Evolutionary conservation across 2,113 vertebrate species (phyloP).

Genomic region (Megaceryle maxima): DNA sequence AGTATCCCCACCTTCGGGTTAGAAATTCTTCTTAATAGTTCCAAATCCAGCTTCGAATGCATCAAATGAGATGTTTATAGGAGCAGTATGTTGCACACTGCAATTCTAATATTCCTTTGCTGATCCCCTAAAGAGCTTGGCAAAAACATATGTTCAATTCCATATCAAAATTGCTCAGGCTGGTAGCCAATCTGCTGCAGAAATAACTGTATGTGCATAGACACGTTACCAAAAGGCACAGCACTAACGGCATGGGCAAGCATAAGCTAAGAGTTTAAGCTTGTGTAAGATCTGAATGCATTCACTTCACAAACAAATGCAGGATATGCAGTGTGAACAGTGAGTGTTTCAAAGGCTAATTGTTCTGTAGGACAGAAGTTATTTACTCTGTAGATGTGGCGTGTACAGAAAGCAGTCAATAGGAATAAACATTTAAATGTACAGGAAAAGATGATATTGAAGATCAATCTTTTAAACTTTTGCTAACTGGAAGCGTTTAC

Average conservation of each 20-base stretch:
- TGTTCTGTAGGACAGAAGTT: background rate
- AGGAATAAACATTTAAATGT: background rate
- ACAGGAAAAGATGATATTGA: background rate
- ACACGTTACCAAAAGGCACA: background rate
- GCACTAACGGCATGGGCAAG: background rate
- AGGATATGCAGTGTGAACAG: background rate
- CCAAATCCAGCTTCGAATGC: background rate
- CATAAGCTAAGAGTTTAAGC: background rate
- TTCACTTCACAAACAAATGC: background rate
- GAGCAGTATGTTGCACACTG: background rate
- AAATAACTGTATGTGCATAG: background rate
- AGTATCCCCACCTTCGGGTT: background rate
- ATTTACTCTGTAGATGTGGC: background rate
- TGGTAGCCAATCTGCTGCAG: background rate
- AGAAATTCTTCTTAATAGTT: background rate
- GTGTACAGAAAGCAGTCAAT: background rate
- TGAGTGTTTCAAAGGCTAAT: background rate
- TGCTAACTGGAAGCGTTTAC: background rate
- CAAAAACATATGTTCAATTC: background rate
- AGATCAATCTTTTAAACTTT: background rate
- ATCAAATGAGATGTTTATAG: background rate
- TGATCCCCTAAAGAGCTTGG: background rate
- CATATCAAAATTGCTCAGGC: background rate
- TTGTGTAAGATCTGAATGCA: background rate
- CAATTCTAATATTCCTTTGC: background rate